These are phyloP conservation scores for Agrotis segetum DNA, from an alignment of 2,888 invertebrate genomes.

Conservation along the genomic window DNA sequence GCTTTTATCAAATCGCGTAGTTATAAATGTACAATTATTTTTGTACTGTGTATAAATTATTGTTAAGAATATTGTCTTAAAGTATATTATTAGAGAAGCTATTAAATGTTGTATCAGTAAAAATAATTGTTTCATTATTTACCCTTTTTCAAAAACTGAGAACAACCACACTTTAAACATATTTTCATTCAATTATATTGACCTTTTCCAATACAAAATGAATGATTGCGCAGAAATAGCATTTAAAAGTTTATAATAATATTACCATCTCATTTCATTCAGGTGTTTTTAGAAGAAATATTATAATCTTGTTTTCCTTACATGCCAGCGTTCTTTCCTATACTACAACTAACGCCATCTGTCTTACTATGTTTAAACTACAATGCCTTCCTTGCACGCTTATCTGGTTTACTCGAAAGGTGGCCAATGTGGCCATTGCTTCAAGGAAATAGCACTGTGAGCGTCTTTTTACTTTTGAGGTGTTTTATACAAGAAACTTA, in stretches of 20 bases:
- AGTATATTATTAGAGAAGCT: constrained; percentile 69
- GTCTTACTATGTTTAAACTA: constrained; percentile 4
- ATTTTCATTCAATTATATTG: not conserved
- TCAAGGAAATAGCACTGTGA: not conserved
- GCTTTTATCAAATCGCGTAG: constrained; percentile 60
- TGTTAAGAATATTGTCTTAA: constrained; percentile 67
- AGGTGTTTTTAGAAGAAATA: not conserved
- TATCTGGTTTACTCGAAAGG: not conserved
- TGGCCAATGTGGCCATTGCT: not conserved
- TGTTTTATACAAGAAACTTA: too few species aligned
- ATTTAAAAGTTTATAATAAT: too few species aligned
- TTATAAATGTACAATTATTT: constrained; percentile 76
- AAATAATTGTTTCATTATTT: constrained; percentile 10
- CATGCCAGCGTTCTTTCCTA: not conserved
- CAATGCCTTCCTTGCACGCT: too few species aligned
- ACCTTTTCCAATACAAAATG: too few species aligned
- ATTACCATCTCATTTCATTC: too few species aligned
- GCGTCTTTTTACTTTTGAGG: too few species aligned
- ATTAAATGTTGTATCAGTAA: constrained; percentile 66
- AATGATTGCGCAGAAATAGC: too few species aligned
- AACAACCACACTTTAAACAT: not conserved
- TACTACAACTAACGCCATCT: constrained; percentile 42
- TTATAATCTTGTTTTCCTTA: not conserved
- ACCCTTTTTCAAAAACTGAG: not conserved
- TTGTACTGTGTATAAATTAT: constrained; percentile 73